Base-by-base conservation (phyloP, 1,140 invertebrate genomes). In the Asbolus verrucosus region DNA sequence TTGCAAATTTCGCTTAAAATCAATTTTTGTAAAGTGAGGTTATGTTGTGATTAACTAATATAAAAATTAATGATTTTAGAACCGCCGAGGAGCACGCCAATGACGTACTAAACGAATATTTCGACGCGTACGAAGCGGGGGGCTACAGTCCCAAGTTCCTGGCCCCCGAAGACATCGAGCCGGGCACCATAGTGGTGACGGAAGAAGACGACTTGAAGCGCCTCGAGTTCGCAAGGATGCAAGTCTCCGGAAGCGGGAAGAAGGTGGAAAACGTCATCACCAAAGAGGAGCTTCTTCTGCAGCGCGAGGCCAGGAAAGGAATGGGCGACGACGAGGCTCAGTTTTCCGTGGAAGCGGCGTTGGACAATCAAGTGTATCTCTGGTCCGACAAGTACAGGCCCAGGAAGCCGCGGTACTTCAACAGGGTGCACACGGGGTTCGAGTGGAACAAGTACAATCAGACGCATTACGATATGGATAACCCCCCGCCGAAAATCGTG, bases 401-500 rank as follows among this genome's bases (percentile, higher is more conserved):
- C 0, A 83, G 97, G 14, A 99, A 99, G 82, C 98, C 98, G 0
- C 83, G 97, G 60, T 99, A 99, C 83, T 98, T 99, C 83, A 99
- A 99, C 85, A 88, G 97, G 70, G 93, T 95, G 0, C 93, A 96
- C 81, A 94, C 92, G 33, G 96, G 98, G 2, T 99, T 99, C 83
- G 98, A 99, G 80, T 99, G 98, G 98, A 99, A 99, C 83, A 99
- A 99, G 81, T 99, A 99, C 81, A 99, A 99, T 85, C 98, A 99
- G 83, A 99, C 97, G 11, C 98, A 99, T 85, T 99, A 99, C 82
- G 98, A 99, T 81, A 97, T 99, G 91, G 98, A 99, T 82, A 99
- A 99, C 87, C 98, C 98, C 31, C 98, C 98, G 11, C 98, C 98
- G 0, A 99, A 99, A 85, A 98, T 99, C 79, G 98, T 99, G 0